Percentiles rank a stretch among this genome's conserved stretches.
phyloP scores from a whole-genome alignment of 2,888 invertebrate genomes.

The Dryobota labecula region DNA sequence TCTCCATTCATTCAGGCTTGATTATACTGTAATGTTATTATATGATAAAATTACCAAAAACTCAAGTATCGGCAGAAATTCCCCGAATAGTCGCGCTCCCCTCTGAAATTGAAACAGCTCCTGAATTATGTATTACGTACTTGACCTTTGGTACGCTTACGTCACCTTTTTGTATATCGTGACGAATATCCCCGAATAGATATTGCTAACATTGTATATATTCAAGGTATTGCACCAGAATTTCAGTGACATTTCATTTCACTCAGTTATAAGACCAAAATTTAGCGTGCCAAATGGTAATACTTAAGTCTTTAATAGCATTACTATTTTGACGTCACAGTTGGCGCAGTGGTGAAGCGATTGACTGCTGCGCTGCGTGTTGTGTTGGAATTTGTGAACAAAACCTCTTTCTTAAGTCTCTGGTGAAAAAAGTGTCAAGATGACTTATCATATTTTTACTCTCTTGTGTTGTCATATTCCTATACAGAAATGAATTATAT shows the following conservation, averaged over 20 bases:
- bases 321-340: too few species aligned
- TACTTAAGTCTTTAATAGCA: too few species aligned
- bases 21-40: not conserved
- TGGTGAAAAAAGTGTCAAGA: too few species aligned
- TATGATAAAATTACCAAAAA: not conserved
- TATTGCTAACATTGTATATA: not conserved
- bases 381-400: too few species aligned
- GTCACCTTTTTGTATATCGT: conserved; percentile 20
- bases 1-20: not conserved
- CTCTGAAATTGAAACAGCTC: conserved; percentile 5
- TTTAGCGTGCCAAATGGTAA: too few species aligned
- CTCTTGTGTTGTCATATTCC: too few species aligned
- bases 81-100: not conserved
- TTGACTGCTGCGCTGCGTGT: too few species aligned
- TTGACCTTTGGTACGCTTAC: conserved; percentile 25
- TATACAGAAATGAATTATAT: too few species aligned
- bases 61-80: not conserved
- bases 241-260: conserved; percentile 1
- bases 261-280: not conserved
- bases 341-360: too few species aligned
- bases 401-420: too few species aligned
- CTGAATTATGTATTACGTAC: conserved; percentile 37
- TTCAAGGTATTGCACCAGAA: not conserved
- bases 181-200: not conserved
- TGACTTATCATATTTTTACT: too few species aligned